Percentiles rank a stretch among this genome's conserved stretches.
Evolutionary conservation across 2,113 vertebrate species (phyloP).

Genomic region (Ceuthmochares aereus): DNA sequence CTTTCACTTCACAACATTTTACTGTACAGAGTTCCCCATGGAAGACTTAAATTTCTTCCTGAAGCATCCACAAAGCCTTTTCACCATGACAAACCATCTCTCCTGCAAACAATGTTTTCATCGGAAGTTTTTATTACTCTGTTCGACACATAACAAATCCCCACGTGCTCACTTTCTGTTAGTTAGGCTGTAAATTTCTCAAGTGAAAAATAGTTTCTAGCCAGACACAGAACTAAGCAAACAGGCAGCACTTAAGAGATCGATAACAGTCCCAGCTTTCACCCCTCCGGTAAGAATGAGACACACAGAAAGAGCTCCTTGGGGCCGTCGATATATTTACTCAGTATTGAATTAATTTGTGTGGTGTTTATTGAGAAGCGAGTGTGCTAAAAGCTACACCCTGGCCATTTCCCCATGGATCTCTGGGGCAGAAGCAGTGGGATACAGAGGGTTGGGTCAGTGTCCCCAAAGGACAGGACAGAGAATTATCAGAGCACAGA

Average conservation of each 20-base stretch:
- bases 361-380: rapidly evolving
- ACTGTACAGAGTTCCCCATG: neutral
- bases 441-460: neutral
- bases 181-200: neutral
- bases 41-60: neutral
- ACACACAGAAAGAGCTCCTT: neutral
- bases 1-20: neutral
- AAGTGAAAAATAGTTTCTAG: neutral
- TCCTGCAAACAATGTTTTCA: neutral
- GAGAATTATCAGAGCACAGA: neutral
- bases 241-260: neutral
- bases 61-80: neutral
- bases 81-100: neutral
- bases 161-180: neutral
- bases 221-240: neutral
- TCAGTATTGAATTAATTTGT: neutral
- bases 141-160: neutral
- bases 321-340: neutral
- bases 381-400: neutral
- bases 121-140: neutral
- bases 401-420: neutral
- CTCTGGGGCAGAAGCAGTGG: rapidly evolving
- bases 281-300: neutral
- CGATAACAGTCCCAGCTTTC: neutral
- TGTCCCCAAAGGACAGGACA: rapidly evolving